A percentile compares a stretch with the other conserved stretches of the same genome.
These are phyloP conservation scores for Drosophila bifasciata DNA, from an alignment of 1,140 invertebrate genomes.

Conservation along the genomic window DNA sequence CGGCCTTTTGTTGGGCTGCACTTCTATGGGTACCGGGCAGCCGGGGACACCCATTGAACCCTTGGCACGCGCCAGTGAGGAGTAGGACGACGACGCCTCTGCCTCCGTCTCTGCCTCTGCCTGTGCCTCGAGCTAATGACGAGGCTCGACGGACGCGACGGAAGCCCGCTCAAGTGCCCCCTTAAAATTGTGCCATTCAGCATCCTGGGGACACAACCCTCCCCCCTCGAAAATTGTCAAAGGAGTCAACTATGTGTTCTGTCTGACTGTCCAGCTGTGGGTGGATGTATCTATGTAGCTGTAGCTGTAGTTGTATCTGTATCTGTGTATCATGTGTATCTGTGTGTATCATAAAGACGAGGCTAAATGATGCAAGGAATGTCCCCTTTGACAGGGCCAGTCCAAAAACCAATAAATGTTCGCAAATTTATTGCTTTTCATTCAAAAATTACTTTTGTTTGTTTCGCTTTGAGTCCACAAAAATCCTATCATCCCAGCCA, in stretches of 20 bases:
- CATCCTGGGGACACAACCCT: conserved; percentile 17
- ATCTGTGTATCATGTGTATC: background rate
- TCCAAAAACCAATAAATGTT: conserved; percentile 83
- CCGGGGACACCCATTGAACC: conserved; percentile 21
- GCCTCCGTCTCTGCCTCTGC: conserved; percentile 14
- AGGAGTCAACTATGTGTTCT: conserved; percentile 52
- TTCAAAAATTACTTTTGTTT: conserved; percentile 80
- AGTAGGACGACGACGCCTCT: background rate
- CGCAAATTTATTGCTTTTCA: conserved; percentile 82
- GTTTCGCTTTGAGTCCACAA: conserved; percentile 54
- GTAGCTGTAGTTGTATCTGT: conserved; percentile 1
- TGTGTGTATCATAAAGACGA: conserved; percentile 51
- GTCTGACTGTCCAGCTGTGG: conserved; percentile 45
- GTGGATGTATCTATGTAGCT: conserved; percentile 38
- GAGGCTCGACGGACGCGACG: conserved; percentile 42
- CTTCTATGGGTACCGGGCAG: conserved; percentile 49
- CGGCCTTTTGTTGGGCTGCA: conserved; percentile 52
- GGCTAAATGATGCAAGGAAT: conserved; percentile 69
- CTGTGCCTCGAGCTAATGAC: conserved; percentile 55
- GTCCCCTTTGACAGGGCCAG: conserved; percentile 53
- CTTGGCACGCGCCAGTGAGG: conserved; percentile 44
- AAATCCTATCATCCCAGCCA: conserved; percentile 35
- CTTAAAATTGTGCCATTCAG: conserved; percentile 38
- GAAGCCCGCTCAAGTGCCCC: conserved; percentile 69
- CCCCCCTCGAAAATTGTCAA: conserved; percentile 23